Base-by-base conservation (phyloP, 2,113 vertebrate genomes). In the Cynocephalus volans region DNA sequence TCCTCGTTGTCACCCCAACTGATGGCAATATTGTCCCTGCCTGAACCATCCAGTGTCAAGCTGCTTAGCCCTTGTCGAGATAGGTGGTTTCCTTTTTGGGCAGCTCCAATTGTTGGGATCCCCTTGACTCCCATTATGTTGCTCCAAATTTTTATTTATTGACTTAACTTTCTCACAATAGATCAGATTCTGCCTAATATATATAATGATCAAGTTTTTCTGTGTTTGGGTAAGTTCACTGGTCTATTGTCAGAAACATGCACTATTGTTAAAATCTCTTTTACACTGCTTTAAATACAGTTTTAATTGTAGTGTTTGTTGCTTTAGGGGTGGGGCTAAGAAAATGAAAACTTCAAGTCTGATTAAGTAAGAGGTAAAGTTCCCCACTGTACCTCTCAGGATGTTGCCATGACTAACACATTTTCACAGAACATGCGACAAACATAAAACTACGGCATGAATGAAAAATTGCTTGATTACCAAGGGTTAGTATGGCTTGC, bases 161-260 rank as follows among this genome's bases (percentile, higher is more conserved):
- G 24, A 21, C 62, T 85, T 89, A 50, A 52, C 41, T 79, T 41
- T 45, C 41, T 80, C 21, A 11, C 19, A 56, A 15, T 31, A 19
- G 31, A 70, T 90, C 52, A 64, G 56, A 93, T 75, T 92, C 45
- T 97, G 62, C 31, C 69, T 69, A 58, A 95, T n/a, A 88, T 45
- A 31, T 31, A 65, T 11, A 81, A 88, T 54, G 48, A 83, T 72
- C 21, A 82, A 19, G 11, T 72, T 75, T 87, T 64, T 26, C 18
- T 82, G 23, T 48, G 19, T 54, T 65, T 52, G 21, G 58, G 45
- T 58, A 92, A 64, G 11, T 31, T 75, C 62, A 18, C 13, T 13
- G 3, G 8, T 75, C 41, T 94, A 48, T 52, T 83, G 86, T 77
- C 24, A 70, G 65, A 81, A 80, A 92, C 21, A 52, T 4, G 31